These are phyloP conservation scores for Rhinoptilus africanus DNA, from an alignment of 2,113 vertebrate genomes.

Conservation along the genomic window DNA sequence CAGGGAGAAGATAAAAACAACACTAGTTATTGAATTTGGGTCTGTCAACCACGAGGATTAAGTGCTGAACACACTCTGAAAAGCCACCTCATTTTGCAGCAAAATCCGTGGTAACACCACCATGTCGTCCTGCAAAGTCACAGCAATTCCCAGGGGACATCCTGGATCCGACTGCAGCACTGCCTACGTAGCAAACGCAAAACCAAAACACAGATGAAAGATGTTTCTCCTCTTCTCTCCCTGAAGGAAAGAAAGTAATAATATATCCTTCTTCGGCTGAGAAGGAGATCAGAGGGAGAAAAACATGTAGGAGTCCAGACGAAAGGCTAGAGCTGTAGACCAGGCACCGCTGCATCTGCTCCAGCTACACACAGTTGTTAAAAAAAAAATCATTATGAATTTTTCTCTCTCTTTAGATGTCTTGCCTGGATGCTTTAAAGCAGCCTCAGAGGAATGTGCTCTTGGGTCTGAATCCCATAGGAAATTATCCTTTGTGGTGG, in stretches of 20 bases:
- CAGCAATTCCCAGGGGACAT: not conserved
- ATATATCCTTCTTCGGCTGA: not conserved
- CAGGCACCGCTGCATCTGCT: constrained; percentile 17
- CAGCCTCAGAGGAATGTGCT: constrained; percentile 59
- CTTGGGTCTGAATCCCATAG: constrained; percentile 57
- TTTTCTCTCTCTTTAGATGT: constrained; percentile 54
- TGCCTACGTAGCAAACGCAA: not conserved
- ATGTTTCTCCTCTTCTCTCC: not conserved
- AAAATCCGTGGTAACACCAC: fast-evolving
- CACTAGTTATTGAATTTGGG: not conserved
- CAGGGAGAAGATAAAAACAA: not conserved
- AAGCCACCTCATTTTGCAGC: not conserved
- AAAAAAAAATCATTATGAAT: constrained; percentile 33
- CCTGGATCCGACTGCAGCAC: not conserved
- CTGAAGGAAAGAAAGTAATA: not conserved
- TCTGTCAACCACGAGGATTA: not conserved
- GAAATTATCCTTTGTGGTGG: constrained; percentile 62
- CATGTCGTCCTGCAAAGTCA: not conserved
- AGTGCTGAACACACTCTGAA: not conserved
- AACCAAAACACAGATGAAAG: constrained; percentile 46
- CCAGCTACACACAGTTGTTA: constrained; percentile 22
- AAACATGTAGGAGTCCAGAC: constrained; percentile 50
- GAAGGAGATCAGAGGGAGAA: constrained; percentile 32
- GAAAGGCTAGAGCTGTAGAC: constrained; percentile 12
- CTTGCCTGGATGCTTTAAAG: constrained; percentile 64